A percentile compares a stretch with the other conserved stretches of the same genome.
These are phyloP conservation scores for Clanis bilineata DNA, from an alignment of 2,888 invertebrate genomes.

Conservation along the genomic window DNA sequence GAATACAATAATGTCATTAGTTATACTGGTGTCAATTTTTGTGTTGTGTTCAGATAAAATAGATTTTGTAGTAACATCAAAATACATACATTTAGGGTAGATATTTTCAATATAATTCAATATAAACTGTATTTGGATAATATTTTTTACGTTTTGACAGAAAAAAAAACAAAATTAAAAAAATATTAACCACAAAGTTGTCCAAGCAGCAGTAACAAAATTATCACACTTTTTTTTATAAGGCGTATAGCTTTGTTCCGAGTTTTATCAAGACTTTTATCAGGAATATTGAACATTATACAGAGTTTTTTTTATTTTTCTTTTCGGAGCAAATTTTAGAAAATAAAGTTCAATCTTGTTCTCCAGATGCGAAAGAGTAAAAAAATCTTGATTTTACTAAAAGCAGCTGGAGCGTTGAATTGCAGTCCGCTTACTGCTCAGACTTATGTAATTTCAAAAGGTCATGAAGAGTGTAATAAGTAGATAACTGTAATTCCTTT, in stretches of 20 bases:
- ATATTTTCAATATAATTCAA: too few species aligned
- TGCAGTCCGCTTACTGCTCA: slow-evolving; percentile 30
- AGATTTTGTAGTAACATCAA: slow-evolving; percentile 7
- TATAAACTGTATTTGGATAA: too few species aligned
- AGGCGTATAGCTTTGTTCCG: too few species aligned
- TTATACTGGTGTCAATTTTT: slow-evolving; percentile 34
- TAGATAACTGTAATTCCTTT: slow-evolving; percentile 60
- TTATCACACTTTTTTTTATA: too few species aligned
- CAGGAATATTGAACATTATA: too few species aligned
- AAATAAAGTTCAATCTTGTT: background rate
- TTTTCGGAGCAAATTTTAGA: background rate
- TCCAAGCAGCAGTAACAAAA: too few species aligned
- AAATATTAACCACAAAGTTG: too few species aligned
- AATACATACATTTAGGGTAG: too few species aligned
- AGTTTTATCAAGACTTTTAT: too few species aligned
- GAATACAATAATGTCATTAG: slow-evolving; percentile 52
- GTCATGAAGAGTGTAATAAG: slow-evolving; percentile 46
- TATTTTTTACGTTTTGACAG: too few species aligned
- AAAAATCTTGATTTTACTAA: slow-evolving; percentile 21
- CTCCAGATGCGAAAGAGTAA: background rate
- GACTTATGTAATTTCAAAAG: slow-evolving; percentile 38
- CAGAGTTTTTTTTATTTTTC: too few species aligned
- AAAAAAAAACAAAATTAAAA: too few species aligned
- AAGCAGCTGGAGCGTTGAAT: slow-evolving; percentile 16
- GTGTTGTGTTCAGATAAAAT: slow-evolving; percentile 21